These are phyloP conservation scores for Candidula unifasciata DNA, from an alignment of 2,888 invertebrate genomes.

Conservation along the genomic window DNA sequence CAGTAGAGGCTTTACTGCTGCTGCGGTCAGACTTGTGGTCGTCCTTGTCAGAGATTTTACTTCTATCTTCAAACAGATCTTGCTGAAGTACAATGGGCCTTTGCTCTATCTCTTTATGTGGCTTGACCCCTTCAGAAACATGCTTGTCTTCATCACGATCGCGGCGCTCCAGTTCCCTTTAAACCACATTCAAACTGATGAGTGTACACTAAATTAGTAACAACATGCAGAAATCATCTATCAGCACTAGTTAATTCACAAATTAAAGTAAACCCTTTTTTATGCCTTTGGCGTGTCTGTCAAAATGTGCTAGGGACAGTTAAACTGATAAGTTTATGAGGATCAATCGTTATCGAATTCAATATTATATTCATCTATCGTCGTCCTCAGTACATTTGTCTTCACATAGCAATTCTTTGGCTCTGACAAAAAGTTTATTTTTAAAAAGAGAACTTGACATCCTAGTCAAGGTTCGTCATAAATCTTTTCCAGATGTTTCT, in stretches of 20 bases:
- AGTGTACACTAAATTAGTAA: neutral
- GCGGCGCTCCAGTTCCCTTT: slow-evolving; percentile 60
- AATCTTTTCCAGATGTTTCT: too few species aligned
- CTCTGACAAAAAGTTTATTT: too few species aligned
- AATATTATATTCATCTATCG: too few species aligned
- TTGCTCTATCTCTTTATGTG: slow-evolving; percentile 57
- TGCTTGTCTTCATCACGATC: slow-evolving; percentile 55
- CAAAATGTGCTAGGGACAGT: too few species aligned
- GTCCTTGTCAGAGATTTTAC: slow-evolving; percentile 52
- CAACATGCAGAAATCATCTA: neutral
- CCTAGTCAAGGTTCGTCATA: too few species aligned
- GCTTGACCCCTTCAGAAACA: slow-evolving; percentile 59
- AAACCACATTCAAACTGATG: neutral
- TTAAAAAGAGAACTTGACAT: too few species aligned
- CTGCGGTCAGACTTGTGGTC: slow-evolving; percentile 42
- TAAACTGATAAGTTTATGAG: too few species aligned
- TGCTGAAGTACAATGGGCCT: slow-evolving; percentile 61
- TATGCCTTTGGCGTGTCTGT: too few species aligned
- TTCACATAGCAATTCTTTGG: too few species aligned
- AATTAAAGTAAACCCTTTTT: too few species aligned
- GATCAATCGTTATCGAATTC: too few species aligned
- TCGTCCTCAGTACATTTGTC: too few species aligned
- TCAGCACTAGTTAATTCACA: neutral
- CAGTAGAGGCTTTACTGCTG: slow-evolving; percentile 45
- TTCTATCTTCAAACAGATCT: slow-evolving; percentile 75